Evolutionary conservation across 2,888 invertebrate genomes (phyloP).

Genomic region (Acrobasis consociella): DNA sequence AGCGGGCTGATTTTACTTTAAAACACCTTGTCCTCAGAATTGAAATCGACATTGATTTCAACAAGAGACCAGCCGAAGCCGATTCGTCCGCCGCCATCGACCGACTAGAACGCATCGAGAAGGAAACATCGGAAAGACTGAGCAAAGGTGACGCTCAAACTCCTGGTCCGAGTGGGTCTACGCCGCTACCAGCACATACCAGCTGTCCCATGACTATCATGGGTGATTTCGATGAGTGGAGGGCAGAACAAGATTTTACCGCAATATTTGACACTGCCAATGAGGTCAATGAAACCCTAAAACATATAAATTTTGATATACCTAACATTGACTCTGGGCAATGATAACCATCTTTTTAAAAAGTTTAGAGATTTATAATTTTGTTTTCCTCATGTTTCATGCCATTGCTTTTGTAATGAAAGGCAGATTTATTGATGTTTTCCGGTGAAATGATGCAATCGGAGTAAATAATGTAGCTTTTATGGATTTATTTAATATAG

Average conservation of each 20-base stretch:
- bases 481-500: too few species aligned
- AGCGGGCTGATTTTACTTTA: too few species aligned
- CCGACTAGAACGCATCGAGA: conserved; percentile 69
- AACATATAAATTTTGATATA: conserved; percentile 30
- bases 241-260: conserved; percentile 27
- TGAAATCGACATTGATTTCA: conserved; percentile 68
- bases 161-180: conserved; percentile 13
- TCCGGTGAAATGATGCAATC: too few species aligned
- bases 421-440: too few species aligned
- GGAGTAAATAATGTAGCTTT: too few species aligned
- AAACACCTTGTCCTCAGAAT: conserved; percentile 50
- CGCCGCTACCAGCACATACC: conserved; percentile 27
- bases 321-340: conserved; percentile 19
- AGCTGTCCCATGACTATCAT: conserved; percentile 36
- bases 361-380: not conserved
- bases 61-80: conserved; percentile 47
- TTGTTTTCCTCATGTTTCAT: not conserved
- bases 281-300: conserved; percentile 33
- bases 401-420: too few species aligned
- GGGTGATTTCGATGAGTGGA: conserved; percentile 48
- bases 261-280: conserved; percentile 21
- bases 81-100: conserved; percentile 66
- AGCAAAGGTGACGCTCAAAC: conserved; percentile 39
- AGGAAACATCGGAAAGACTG: conserved; percentile 62
- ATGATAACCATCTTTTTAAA: not conserved